Percentiles rank a stretch among this genome's conserved stretches.
These are phyloP conservation scores for Numenius phaeopus DNA, from an alignment of 2,797 vertebrate genomes.

Conservation along the genomic window DNA sequence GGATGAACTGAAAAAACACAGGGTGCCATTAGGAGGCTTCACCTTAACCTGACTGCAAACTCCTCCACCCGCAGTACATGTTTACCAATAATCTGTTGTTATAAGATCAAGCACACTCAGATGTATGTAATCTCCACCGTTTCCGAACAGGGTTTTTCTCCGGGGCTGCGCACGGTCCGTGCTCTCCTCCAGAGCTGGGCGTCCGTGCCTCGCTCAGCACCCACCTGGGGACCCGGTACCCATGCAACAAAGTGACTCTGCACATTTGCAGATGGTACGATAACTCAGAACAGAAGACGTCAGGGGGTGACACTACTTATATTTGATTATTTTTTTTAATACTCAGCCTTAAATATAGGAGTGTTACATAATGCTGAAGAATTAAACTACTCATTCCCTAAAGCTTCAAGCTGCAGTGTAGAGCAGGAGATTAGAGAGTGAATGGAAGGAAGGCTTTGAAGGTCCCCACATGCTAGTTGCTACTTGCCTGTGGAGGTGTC, in stretches of 20 bases:
- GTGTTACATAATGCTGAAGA: neutral
- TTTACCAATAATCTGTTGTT: neutral
- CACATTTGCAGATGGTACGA: neutral
- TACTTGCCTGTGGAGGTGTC: conserved; percentile 9
- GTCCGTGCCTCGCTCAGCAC: neutral
- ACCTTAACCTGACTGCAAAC: neutral
- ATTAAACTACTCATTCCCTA: conserved; percentile 7
- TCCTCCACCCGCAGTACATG: rapidly evolving
- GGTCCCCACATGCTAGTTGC: neutral
- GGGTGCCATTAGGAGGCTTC: neutral
- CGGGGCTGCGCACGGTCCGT: rapidly evolving
- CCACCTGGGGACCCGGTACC: neutral
- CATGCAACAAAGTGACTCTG: neutral
- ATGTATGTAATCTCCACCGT: rapidly evolving
- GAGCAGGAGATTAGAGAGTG: neutral
- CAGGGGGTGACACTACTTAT: neutral
- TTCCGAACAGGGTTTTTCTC: neutral
- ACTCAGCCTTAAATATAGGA: conserved; percentile 15
- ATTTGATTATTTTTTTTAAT: neutral
- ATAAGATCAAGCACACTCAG: neutral
- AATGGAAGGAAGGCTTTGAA: conserved; percentile 13
- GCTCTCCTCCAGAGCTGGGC: neutral
- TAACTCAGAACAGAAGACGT: neutral
- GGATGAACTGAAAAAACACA: conserved; percentile 80
- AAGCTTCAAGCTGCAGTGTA: neutral